Conservation (phyloP, 1,140 invertebrate species). For the Dinothrombium tinctorium region DNA sequence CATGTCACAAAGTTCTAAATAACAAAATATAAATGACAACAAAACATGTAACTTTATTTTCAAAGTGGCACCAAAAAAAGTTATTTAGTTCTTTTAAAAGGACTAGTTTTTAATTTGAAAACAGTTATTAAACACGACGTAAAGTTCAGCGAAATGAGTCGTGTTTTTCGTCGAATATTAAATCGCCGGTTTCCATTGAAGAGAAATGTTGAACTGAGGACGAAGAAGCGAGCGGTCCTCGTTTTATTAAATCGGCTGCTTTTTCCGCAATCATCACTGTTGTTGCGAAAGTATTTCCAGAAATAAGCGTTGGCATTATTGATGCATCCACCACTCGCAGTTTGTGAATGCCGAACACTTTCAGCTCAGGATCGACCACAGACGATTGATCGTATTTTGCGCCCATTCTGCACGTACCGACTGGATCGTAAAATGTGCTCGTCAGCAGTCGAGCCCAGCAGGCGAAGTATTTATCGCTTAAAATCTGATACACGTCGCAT, state of each 20-base stretch:
- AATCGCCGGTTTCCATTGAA: no score
- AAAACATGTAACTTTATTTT: no score
- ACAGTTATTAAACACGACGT: no score
- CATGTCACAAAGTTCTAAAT: no score
- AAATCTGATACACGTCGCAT: slow-evolving; percentile 42
- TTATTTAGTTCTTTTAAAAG: no score
- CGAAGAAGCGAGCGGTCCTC: no score
- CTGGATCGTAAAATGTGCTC: slow-evolving; percentile 48
- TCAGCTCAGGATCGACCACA: slow-evolving; percentile 32
- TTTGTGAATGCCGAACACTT: slow-evolving; percentile 11
- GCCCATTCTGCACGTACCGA: slow-evolving; percentile 67
- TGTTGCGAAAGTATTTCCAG: slow-evolving; percentile 30
- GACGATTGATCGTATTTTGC: slow-evolving; percentile 31
- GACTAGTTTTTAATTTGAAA: no score
- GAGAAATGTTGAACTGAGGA: no score
- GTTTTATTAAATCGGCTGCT: slow-evolving; percentile 22
- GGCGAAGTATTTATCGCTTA: slow-evolving; percentile 51
- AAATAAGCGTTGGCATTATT: slow-evolving; percentile 12
- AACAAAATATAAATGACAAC: no score
- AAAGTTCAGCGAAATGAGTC: no score
- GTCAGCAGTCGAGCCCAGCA: slow-evolving; percentile 43
- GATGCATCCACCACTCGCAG: slow-evolving; percentile 16
- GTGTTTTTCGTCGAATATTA: no score
- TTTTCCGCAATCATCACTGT: slow-evolving; percentile 28
- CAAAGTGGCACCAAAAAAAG: no score